These are phyloP conservation scores for Gallinago undulata DNA, from an alignment of 2,113 vertebrate species.

Conservation along the genomic window DNA sequence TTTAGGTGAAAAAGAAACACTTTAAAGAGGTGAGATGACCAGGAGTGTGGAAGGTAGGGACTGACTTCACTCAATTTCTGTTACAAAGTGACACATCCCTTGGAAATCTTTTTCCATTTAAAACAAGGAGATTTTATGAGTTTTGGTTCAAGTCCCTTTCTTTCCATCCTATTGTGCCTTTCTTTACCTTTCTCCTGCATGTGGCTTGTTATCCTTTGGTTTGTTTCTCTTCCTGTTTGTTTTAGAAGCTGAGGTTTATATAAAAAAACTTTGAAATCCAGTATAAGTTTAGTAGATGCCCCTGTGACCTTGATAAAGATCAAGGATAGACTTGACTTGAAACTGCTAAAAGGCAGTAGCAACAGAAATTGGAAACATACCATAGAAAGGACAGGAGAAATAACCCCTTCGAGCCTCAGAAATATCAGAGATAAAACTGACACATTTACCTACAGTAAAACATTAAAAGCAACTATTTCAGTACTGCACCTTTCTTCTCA, in stretches of 20 bases:
- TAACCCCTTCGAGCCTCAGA: background rate
- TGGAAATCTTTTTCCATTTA: background rate
- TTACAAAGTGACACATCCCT: background rate
- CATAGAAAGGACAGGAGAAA: background rate
- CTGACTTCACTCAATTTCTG: background rate
- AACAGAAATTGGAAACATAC: background rate
- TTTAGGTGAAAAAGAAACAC: background rate
- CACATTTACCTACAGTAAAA: background rate
- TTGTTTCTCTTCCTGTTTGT: slow-evolving; percentile 14
- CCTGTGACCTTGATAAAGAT: slow-evolving; percentile 29
- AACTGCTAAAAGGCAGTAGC: background rate
- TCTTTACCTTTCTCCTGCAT: background rate
- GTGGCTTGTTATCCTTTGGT: background rate
- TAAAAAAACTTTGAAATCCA: slow-evolving; percentile 20
- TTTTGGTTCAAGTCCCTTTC: background rate
- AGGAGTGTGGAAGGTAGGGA: background rate
- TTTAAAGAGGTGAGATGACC: background rate
- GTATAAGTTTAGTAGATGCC: background rate
- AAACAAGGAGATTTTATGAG: background rate
- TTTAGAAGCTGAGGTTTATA: slow-evolving; percentile 12
- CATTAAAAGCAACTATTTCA: background rate
- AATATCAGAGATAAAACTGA: background rate
- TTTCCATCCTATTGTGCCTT: background rate
- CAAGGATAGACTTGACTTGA: background rate
- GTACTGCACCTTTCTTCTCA: background rate